Evolutionary conservation across 2,113 vertebrate species (phyloP), one percentile per base, ranked within the genome.

Genomic region (Fukomys damarensis): DNA sequence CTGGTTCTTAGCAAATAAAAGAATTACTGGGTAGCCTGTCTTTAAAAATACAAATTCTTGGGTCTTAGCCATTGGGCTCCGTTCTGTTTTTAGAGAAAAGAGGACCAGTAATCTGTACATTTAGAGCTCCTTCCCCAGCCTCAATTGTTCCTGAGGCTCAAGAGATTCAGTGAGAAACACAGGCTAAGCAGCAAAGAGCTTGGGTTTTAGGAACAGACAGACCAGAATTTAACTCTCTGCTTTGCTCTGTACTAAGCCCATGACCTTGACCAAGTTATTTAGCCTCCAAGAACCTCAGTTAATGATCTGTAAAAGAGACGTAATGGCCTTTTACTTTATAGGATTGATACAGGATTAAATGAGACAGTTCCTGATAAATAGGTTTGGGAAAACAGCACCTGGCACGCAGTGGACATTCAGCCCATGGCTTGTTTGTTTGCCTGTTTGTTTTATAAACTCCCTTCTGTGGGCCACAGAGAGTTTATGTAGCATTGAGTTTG

Each of bases 211-310:
- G 20, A 22, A 7, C 4, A 77, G 32, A 59, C 7, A 70, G 19
- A 43, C 38, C 32, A 66, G 26, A 59, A 77, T 65, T 66, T 70
- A 46, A 93, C 13, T 68, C 20, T 66, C 72, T 49, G 43, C 49
- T 93, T 56, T 81, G 30, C 35, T 82, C 59, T 82, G 30, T n/a
- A 49, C 38, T 43, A 58, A n/a, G 13, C 14, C 43, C 8, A 0
- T 91, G 72, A 94, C 43, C 41, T 95, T 83, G 9, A 59, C 41
- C 54, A 88, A 20, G 9, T 72, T 32, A 72, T 11, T 76, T 76
- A 16, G 19, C 4, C 46, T 86, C 38, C 26, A 22, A 38, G 77
- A 41, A 79, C 3, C 46, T 91, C 70, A 90, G 68, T 72, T 65
- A 86, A 82, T 72, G n/a, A 84, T 66, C 72, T 94, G 28, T 66